phyloP scores from a whole-genome alignment of 2,888 invertebrate species.

The Pseudanteris insignis region DNA sequence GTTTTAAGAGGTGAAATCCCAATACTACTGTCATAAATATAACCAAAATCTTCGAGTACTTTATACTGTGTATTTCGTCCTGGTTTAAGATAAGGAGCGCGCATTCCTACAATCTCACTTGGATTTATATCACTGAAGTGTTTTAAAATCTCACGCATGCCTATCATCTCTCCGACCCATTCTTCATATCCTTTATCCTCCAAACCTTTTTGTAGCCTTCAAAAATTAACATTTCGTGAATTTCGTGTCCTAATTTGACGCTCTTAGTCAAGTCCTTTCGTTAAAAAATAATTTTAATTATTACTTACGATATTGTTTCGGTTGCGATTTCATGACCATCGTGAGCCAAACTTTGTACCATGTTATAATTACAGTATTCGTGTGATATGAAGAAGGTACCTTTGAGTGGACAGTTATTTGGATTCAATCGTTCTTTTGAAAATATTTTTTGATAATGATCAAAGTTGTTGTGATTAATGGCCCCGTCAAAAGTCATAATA shows the following conservation, averaged over 20 bases:
- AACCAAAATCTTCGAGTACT: conserved; percentile 91
- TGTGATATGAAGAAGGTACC: conserved; percentile 96
- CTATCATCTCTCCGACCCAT: conserved; percentile 94
- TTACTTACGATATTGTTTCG: conserved; percentile 75
- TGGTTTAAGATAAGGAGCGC: conserved; percentile 91
- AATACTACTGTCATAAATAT: conserved; percentile 92
- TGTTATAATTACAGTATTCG: conserved; percentile 89
- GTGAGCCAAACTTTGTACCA: conserved; percentile 88
- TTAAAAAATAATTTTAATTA: too few relatives aligned
- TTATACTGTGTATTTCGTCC: conserved; percentile 92
- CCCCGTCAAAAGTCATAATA: conserved; percentile 90
- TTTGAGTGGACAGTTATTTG: conserved; percentile 87
- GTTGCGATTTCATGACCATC: conserved; percentile 87
- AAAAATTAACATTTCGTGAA: conserved; percentile 25
- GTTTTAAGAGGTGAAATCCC: conserved; percentile 82
- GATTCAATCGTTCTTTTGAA: conserved; percentile 80
- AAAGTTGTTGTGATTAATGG: conserved; percentile 86
- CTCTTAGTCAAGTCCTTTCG: too few relatives aligned
- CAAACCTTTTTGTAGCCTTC: conserved; percentile 81
- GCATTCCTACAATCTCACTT: conserved; percentile 84
- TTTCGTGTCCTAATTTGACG: too few relatives aligned
- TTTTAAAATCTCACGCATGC: conserved; percentile 87
- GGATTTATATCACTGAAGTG: conserved; percentile 84
- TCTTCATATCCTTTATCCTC: conserved; percentile 92
- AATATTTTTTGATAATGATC: conserved; percentile 88